Evolutionary conservation across 2,797 vertebrate species (phyloP), one percentile per base, ranked within the genome.

Genomic region (Scyliorhinus canicula): DNA sequence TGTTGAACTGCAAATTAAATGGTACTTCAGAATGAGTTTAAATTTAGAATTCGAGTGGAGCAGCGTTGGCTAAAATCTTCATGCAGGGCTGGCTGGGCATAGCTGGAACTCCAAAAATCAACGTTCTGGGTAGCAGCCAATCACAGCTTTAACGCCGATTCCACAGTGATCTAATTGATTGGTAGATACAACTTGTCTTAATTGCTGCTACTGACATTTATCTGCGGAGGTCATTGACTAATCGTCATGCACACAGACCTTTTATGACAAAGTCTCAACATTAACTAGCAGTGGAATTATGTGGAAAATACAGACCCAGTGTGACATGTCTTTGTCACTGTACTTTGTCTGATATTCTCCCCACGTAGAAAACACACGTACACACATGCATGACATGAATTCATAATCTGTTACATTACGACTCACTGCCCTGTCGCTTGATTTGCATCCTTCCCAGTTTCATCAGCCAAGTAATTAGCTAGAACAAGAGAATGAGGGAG

Each of bases 391-490:
- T 91, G 88, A 91, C 88, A 91, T 63, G 60, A 91, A 65, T 91
- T 91, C 88, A 60, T 91, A 65, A 91, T 65, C 57, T 60, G 55
- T 63, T 60, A 90, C 60, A 2, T 63, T 63, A 65, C 63, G 88
- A 65, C n/a, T 44, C 21, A 65, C 8, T n/a, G n/a, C 88, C n/a
- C 21, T 91, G 55, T 60, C 24, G 60, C 57, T 65, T 65, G 88
- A 91, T 91, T 91, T 91, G n/a, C n/a, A 91, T 44, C 88, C 4
- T 63, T 65, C 65, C 57, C 88, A 91, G 57, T 44, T 91, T 65
- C 60, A 65, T 21, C 52, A 65, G 57, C 88, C 57, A 91, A 91
- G 60, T 91, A 65, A 65, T 91, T 91, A 91, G 57, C 57, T 12
- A 63, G 57, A 91, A 91, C 57, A 91, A 91, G 88, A 44, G 88